phyloP scores from a whole-genome alignment of 2,888 invertebrate genomes.

The Phasia obesa region DNA sequence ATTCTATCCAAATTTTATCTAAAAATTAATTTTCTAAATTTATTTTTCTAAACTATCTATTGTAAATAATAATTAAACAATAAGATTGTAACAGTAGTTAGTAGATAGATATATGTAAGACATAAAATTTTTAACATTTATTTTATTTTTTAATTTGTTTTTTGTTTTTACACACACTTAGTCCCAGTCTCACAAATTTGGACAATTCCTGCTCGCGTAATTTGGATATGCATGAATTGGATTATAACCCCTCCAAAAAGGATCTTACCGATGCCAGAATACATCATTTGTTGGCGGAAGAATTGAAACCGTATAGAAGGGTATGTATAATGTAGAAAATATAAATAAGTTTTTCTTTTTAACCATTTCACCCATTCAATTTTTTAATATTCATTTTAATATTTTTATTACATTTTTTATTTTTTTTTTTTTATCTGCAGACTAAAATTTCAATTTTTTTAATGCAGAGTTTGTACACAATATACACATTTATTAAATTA shows the following conservation, averaged over 20 bases:
- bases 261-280: conserved; percentile 97
- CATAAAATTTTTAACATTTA: neutral
- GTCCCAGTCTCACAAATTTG: conserved; percentile 92
- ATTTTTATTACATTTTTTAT: neutral
- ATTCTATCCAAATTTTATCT: too few species aligned
- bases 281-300: conserved; percentile 95
- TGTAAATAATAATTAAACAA: neutral
- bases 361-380: conserved; percentile 22
- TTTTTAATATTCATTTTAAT: too few species aligned
- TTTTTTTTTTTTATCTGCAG: neutral
- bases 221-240: conserved; percentile 95
- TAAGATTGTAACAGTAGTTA: neutral
- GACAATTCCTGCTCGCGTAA: conserved; percentile 92
- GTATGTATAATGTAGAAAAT: conserved; percentile 83
- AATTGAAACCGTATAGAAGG: conserved; percentile 93
- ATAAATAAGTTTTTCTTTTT: neutral
- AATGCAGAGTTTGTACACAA: too few species aligned
- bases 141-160: conserved; percentile 1
- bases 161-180: conserved; percentile 77
- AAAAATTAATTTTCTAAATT: too few species aligned
- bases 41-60: too few species aligned
- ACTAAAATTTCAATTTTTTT: neutral
- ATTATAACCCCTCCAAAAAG: conserved; percentile 95
- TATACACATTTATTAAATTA: too few species aligned
- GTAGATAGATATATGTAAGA: neutral